Evolutionary conservation across 2,888 invertebrate species (phyloP), one percentile per base, ranked within the genome.

Genomic region (Nymphalis urticae): DNA sequence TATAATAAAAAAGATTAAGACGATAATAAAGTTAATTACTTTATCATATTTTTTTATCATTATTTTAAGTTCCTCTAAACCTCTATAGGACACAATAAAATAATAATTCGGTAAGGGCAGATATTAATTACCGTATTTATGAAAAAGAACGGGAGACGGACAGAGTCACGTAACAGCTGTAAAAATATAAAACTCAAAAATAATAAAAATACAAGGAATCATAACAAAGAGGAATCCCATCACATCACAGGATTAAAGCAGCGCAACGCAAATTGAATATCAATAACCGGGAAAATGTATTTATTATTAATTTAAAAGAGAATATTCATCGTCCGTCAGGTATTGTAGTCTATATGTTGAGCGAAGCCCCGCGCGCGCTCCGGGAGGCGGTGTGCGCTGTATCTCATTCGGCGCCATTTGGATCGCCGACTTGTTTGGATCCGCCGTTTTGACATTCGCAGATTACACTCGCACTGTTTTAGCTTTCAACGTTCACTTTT

Each of bases 341-440:
- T 53, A 16, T 6, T 16, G 24, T 19, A 32, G 32, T 54, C 17
- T 54, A 27, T 27, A 32, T 32, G 32, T 56, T 6, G 32, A 56
- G 27, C n/a, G 32, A 27, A 56, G n/a, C 27, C 0, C 27, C 21
- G 17, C 54, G 17, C n/a, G 32, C 27, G 19, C 7, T 27, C 27
- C 53, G 21, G 21, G 54, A 27, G n/a, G 32, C 54, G 3, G 32
- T 13, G 42, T n/a, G 54, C 32, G 16, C 32, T 32, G 32, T 17
- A 32, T 56, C 54, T 27, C 54, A 56, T 56, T 56, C 54, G 54
- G 54, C 32, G 54, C 54, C 54, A 56, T 56, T 56, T 21, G 21
- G 21, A 21, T 56, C 17, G 32, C 54, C 1, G n/a, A 32, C 54
- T 56, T 32, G 54, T 56, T 56, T 32, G 27, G 24, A 56, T 32